phyloP scores from a whole-genome alignment of 2,888 invertebrate genomes.

The Drosophila eohydei region DNA sequence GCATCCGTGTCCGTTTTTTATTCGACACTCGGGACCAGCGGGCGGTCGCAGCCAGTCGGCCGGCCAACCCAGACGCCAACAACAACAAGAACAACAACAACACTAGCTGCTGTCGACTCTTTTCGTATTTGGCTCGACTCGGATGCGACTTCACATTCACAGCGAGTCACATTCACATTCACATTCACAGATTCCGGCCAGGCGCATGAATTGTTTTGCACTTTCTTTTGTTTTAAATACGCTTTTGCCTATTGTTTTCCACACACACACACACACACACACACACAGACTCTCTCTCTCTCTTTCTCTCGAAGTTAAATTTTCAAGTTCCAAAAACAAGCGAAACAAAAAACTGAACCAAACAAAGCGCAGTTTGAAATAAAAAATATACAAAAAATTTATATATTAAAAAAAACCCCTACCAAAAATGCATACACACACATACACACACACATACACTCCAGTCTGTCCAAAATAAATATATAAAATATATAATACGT shows the following conservation, averaged over 20 bases:
- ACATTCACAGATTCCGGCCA: conserved; percentile 52
- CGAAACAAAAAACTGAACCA: conserved; percentile 33
- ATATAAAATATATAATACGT: conserved; percentile 1
- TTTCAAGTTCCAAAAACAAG: conserved; percentile 50
- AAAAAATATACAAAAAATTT: conserved; percentile 10
- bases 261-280: conserved; percentile 16
- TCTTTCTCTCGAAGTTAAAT: conserved; percentile 10
- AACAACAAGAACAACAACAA: conserved; percentile 17
- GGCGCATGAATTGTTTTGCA: conserved; percentile 76
- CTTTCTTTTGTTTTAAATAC: conserved; percentile 80
- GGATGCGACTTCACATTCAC: conserved; percentile 41
- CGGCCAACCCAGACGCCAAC: conserved; percentile 37
- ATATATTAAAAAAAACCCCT: conserved; percentile 17
- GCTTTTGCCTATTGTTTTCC: conserved; percentile 62
- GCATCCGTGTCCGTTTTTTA: conserved; percentile 71
- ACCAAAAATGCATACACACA: conserved; percentile 14
- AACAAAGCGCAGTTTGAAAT: conserved; percentile 53
- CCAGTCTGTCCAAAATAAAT: conserved; percentile 22
- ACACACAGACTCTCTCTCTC: conserved; percentile 4
- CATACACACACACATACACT: neutral
- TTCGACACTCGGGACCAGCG: conserved; percentile 53
- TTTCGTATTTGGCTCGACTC: conserved; percentile 17
- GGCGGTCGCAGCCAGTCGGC: conserved; percentile 55
- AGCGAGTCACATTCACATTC: conserved; percentile 32
- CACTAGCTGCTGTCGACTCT: conserved; percentile 13